These are phyloP conservation scores for Fulica atra DNA, from an alignment of 2,113 vertebrate genomes.

Conservation along the genomic window DNA sequence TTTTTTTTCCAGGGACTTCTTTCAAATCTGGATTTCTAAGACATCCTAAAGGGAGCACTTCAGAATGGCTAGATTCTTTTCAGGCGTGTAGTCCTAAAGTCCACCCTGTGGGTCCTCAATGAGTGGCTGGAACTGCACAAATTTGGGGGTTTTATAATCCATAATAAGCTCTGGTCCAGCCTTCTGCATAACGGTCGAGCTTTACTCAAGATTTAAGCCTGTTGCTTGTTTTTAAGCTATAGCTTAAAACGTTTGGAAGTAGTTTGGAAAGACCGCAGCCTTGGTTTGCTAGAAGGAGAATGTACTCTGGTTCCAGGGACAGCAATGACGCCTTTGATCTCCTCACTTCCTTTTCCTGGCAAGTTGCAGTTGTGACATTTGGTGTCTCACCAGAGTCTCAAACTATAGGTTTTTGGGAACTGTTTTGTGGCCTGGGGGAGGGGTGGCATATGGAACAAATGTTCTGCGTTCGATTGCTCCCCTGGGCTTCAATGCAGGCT, in stretches of 20 bases:
- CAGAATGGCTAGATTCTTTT: not conserved
- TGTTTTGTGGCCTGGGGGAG: conserved; percentile 25
- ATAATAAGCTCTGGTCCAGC: not conserved
- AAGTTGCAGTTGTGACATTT: conserved; percentile 31
- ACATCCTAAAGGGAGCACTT: not conserved
- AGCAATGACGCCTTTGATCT: not conserved
- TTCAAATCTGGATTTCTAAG: not conserved
- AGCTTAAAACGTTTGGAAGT: not conserved
- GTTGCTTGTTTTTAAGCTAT: not conserved
- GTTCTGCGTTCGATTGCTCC: conserved; percentile 21
- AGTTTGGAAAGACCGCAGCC: not conserved
- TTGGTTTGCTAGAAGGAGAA: not conserved
- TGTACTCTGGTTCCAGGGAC: not conserved
- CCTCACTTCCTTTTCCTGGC: conserved; percentile 1
- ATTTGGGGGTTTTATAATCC: not conserved
- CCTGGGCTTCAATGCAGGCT: conserved; percentile 12
- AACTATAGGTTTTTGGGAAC: conserved; percentile 11
- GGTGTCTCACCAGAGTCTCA: conserved; percentile 1
- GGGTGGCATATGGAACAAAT: conserved; percentile 56
- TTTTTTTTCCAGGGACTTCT: not conserved
- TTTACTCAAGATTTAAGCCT: not conserved
- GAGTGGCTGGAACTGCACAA: not conserved
- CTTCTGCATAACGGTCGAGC: not conserved
- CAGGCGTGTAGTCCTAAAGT: not conserved
- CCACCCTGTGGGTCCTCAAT: not conserved